These are phyloP conservation scores for Lepidocyrtoides sp. DNA, from an alignment of 2,888 invertebrate genomes.

Conservation along the genomic window DNA sequence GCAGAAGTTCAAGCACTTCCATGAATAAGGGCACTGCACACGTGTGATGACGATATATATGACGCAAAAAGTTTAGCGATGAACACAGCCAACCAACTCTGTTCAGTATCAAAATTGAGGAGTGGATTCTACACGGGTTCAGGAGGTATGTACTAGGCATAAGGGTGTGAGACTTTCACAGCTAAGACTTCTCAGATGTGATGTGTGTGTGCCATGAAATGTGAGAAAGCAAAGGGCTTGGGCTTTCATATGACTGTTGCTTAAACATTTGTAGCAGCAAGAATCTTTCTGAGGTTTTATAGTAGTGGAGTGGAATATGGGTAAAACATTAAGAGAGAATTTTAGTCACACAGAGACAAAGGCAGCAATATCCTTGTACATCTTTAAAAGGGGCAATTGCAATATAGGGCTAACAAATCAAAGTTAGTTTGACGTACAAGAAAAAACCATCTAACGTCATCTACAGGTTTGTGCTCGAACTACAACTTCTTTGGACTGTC, in stretches of 20 bases:
- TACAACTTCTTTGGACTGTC: not conserved
- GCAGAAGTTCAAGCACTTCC: constrained; percentile 30
- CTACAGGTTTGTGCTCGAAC: not conserved
- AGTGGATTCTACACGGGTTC: not conserved
- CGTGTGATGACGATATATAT: constrained; percentile 37
- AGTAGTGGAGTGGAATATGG: not conserved
- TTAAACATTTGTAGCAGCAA: not conserved
- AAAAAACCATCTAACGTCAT: not conserved
- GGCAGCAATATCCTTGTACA: too few species aligned
- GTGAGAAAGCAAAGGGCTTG: not conserved
- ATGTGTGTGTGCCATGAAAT: too few species aligned
- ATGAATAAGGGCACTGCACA: not conserved
- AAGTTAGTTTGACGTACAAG: too few species aligned
- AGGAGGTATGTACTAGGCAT: not conserved
- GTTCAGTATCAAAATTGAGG: not conserved
- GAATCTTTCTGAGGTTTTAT: not conserved
- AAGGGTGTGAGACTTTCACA: not conserved
- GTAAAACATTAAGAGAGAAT: too few species aligned
- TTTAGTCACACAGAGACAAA: too few species aligned
- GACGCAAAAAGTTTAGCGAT: constrained; percentile 13
- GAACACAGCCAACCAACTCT: not conserved
- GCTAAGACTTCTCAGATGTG: not conserved
- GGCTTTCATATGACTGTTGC: not conserved
- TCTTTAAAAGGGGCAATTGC: too few species aligned
- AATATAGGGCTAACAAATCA: too few species aligned